Base-by-base conservation (phyloP, 1,140 invertebrate genomes). In the Drosophila pruinosa region DNA sequence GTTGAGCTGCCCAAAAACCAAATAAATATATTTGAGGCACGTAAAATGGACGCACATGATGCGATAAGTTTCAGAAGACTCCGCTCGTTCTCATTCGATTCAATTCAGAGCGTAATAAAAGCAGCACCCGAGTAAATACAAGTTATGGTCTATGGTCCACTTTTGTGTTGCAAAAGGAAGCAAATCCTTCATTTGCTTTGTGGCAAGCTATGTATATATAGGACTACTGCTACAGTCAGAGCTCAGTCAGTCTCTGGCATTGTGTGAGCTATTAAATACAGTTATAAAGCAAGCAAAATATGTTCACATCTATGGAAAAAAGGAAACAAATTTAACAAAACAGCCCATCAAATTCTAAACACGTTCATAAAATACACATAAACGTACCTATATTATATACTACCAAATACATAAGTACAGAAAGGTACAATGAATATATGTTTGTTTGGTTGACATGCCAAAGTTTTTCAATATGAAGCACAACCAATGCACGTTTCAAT, bases 401-500 rank as follows among this genome's bases (percentile, higher is more conserved):
- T 31, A 61, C 8, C 5, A 15, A 15, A 43, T 17, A 12, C 17
- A 22, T 28, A 43, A 26, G 12, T 26, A 34, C 41, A 21, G 26
- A 34, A 31, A 38, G 31, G 31, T 31, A 14, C 22, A 21, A 2
- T n/a, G n/a, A 8, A 15, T 2, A 26, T 77, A 61, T 67, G 45
- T 75, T 61, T 67, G 50, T 70, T 75, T 36, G 21, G 61, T 78
- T 77, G 71, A 82, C 70, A 77, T 59, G 56, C 57, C 22, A 17
- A 63, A 36, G 19, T 72, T 67, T 65, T 36, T 79, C 52, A 68
- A 68, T 57, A 17, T 61, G 63, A 63, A 48, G 52, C 34, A 10
- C 36, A 81, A 67, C 65, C 78, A 75, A 47, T 68, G 71, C 71
- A 82, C 79, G 78, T 75, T 72, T 59, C 54, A 56, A 68, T 82